A percentile compares a stretch with the other conserved stretches of the same genome.
These are phyloP conservation scores for Carcinoscorpius rotundicauda DNA, from an alignment of 1,140 invertebrate genomes.

Conservation along the genomic window DNA sequence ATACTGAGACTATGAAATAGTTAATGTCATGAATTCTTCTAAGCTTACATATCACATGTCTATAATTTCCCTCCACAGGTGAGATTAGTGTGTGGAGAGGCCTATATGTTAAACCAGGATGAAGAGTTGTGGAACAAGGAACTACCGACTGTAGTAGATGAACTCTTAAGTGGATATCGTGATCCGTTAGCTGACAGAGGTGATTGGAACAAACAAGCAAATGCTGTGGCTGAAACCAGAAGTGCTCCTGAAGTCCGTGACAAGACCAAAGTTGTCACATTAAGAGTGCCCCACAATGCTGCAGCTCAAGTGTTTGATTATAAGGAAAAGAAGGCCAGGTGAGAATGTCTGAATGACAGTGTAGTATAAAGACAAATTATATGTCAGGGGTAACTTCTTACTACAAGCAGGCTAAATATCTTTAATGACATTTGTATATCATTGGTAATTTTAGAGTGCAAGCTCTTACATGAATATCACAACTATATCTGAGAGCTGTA, in stretches of 20 bases:
- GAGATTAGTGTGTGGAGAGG: conserved; percentile 36
- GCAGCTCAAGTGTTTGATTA: conserved; percentile 44
- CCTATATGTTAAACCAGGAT: conserved; percentile 43
- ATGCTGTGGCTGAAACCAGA: background rate
- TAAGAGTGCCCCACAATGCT: conserved; percentile 42
- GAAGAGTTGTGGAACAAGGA: conserved; percentile 42
- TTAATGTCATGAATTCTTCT: too few relatives aligned
- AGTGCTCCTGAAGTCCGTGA: conserved; percentile 24
- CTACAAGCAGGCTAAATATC: too few relatives aligned
- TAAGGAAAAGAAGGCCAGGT: conserved; percentile 39
- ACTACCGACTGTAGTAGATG: conserved; percentile 34
- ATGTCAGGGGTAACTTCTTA: too few relatives aligned
- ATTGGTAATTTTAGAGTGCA: too few relatives aligned
- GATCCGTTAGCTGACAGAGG: conserved; percentile 37
- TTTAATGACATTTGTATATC: too few relatives aligned
- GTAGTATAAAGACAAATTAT: too few relatives aligned
- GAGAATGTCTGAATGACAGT: too few relatives aligned
- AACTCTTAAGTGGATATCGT: conserved; percentile 28
- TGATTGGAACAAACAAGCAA: conserved; percentile 14
- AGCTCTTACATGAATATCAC: too few relatives aligned
- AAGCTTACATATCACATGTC: too few relatives aligned
- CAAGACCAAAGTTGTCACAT: conserved; percentile 36
- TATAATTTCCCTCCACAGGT: too few relatives aligned
- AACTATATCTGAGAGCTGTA: too few relatives aligned
- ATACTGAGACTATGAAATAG: too few relatives aligned